Evolutionary conservation across 2,113 vertebrate species (phyloP).

Genomic region (Riparia riparia): DNA sequence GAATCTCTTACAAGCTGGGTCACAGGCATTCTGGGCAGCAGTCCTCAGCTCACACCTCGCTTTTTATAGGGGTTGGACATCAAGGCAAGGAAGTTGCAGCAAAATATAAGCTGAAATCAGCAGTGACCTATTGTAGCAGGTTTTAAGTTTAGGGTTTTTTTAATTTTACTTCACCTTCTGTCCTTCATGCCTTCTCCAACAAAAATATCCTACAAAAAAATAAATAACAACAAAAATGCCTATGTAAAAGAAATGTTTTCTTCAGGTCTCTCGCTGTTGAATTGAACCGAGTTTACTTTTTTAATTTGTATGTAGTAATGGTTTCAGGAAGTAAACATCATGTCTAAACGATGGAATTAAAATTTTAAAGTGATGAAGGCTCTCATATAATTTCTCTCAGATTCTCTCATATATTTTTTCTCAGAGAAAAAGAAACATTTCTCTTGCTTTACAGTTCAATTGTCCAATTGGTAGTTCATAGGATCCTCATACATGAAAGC

Average conservation of each 20-base stretch:
- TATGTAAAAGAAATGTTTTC: background rate
- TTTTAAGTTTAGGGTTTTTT: background rate
- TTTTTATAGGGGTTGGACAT: background rate
- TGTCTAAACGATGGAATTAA: background rate
- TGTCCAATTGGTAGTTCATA: background rate
- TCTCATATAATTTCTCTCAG: background rate
- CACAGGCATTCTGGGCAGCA: background rate
- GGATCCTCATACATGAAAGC: background rate
- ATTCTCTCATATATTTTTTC: background rate
- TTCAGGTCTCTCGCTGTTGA: background rate
- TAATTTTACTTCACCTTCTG: background rate
- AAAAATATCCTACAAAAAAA: background rate
- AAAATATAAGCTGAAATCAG: background rate
- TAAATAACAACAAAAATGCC: background rate
- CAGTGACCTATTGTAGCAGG: background rate
- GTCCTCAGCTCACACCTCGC: background rate
- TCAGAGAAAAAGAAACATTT: background rate
- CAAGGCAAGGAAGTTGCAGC: background rate
- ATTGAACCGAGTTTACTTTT: background rate
- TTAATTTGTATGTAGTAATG: background rate
- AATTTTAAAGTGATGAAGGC: background rate
- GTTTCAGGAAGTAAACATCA: background rate
- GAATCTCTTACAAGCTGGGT: background rate
- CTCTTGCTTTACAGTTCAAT: background rate
- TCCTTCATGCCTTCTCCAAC: background rate